Percentiles rank a stretch among this genome's conserved stretches.
Conservation (phyloP, 2,888 invertebrate species). For the Trachelus tabidus region DNA sequence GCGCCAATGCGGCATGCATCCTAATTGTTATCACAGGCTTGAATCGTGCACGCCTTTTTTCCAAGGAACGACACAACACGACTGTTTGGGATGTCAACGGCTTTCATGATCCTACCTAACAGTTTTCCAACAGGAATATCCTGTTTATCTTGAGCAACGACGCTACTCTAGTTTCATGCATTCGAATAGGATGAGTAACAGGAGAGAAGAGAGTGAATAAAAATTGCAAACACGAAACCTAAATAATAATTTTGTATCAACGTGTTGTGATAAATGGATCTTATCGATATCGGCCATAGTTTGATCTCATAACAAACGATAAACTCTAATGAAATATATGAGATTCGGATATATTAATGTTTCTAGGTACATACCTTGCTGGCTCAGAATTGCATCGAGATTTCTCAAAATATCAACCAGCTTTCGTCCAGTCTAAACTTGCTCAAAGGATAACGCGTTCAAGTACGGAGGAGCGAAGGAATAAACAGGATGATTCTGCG, state of each 20-base stretch:
- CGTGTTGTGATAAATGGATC: background rate
- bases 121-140: background rate
- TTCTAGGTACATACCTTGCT: background rate
- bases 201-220: background rate
- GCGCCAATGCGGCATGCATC: background rate
- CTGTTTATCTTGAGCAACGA: background rate
- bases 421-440: background rate
- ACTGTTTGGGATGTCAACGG: no score
- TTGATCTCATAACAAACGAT: background rate
- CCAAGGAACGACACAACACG: background rate
- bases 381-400: background rate
- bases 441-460: background rate
- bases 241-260: background rate
- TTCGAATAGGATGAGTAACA: background rate
- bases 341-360: background rate
- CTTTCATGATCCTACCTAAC: background rate
- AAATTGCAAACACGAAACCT: background rate
- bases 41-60: background rate
- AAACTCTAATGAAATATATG: background rate
- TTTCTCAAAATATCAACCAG: background rate
- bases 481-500: constrained; percentile 48
- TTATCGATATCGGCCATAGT: background rate
- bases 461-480: constrained; percentile 34
- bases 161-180: background rate
- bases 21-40: background rate